Percentiles rank a stretch among this genome's conserved stretches.
phyloP scores from a whole-genome alignment of 64 coral and sea anemone species.

The Dendrophyllia cribrosa region DNA sequence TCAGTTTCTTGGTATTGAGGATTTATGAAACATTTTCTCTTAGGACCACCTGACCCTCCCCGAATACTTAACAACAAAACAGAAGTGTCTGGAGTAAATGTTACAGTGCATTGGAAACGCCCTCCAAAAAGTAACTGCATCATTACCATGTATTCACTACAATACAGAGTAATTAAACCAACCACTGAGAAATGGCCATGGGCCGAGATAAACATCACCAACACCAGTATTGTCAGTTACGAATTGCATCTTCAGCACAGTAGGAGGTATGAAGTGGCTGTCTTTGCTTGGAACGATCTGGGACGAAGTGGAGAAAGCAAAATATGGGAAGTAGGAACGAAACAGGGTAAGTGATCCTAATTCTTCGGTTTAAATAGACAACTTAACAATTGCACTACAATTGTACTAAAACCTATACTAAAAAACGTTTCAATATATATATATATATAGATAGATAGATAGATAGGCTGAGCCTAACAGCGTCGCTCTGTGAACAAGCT shows the following conservation, averaged over 20 bases:
- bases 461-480: too few relatives aligned
- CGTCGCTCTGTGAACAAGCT: too few relatives aligned
- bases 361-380: too few relatives aligned
- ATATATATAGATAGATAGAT: too few relatives aligned
- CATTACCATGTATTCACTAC: background rate
- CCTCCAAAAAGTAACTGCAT: background rate
- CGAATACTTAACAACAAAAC: background rate
- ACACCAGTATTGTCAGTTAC: background rate
- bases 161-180: background rate
- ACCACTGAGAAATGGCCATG: background rate
- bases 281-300: slow-evolving; percentile 4
- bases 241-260: slow-evolving; percentile 8
- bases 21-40: background rate
- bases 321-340: background rate
- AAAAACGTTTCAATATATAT: too few relatives aligned
- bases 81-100: background rate
- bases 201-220: background rate
- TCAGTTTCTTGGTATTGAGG: too few relatives aligned
- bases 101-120: background rate
- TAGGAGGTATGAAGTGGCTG: background rate
- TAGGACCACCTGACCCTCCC: background rate
- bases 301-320: background rate
- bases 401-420: too few relatives aligned
- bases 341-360: background rate
- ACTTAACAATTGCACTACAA: too few relatives aligned